Percentiles rank a stretch among this genome's conserved stretches.
These are phyloP conservation scores for Girardinichthys multiradiatus DNA, from an alignment of 2,113 vertebrate genomes.

Conservation along the genomic window DNA sequence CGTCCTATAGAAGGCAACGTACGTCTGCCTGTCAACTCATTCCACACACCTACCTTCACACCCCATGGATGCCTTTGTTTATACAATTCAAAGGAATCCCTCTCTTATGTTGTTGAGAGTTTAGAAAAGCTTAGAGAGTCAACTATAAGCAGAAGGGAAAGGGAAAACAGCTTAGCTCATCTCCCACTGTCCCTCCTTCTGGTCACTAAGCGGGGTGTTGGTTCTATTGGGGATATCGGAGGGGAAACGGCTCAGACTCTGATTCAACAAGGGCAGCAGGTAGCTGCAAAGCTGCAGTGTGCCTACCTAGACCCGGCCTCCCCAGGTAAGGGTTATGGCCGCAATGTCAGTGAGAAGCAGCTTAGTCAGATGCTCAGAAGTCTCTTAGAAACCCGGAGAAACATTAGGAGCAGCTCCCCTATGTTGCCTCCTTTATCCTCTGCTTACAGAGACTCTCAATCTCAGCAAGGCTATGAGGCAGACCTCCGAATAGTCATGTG, in stretches of 20 bases:
- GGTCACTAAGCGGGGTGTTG: slow-evolving; percentile 90
- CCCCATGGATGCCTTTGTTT: slow-evolving; percentile 96
- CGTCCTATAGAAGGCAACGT: slow-evolving; percentile 97
- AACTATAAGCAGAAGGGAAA: slow-evolving; percentile 85
- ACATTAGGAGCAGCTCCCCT: slow-evolving; percentile 80
- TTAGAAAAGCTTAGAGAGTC: slow-evolving; percentile 92
- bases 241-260: slow-evolving; percentile 93
- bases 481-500: slow-evolving; percentile 93
- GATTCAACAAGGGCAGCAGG: slow-evolving; percentile 91
- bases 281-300: slow-evolving; percentile 90
- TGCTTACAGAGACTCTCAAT: slow-evolving; percentile 84
- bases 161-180: slow-evolving; percentile 84
- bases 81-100: slow-evolving; percentile 96
- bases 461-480: slow-evolving; percentile 77
- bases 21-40: slow-evolving; percentile 94
- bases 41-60: slow-evolving; percentile 93
- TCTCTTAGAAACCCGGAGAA: slow-evolving; percentile 87
- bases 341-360: slow-evolving; percentile 92
- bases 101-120: slow-evolving; percentile 94
- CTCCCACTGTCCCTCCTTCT: slow-evolving; percentile 88
- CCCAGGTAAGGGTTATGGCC: slow-evolving; percentile 88
- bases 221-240: slow-evolving; percentile 84
- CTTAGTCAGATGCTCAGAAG: slow-evolving; percentile 90
- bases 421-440: slow-evolving; percentile 76
- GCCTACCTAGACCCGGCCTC: slow-evolving; percentile 90